phyloP scores from a whole-genome alignment of 2,888 invertebrate genomes.

The Microctonus brassicae region DNA sequence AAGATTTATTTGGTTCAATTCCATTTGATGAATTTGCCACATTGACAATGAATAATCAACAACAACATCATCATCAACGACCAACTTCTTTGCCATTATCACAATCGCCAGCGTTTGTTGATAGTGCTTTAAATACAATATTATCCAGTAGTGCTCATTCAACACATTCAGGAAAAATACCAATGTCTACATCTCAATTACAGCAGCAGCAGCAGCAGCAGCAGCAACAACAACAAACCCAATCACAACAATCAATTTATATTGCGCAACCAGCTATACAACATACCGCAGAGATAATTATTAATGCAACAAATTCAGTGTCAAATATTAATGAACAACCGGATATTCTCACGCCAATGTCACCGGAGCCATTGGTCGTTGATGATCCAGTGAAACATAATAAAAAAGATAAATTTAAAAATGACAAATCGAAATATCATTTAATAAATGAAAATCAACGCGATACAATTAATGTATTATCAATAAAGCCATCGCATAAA shows the following conservation, averaged over 20 bases:
- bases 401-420: conserved; percentile 67
- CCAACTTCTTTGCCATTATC: conserved; percentile 62
- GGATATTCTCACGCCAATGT: conserved; percentile 56
- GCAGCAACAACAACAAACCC: conserved; percentile 12
- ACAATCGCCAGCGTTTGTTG: conserved; percentile 58
- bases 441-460: conserved; percentile 70
- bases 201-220: conserved; percentile 33
- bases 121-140: conserved; percentile 51
- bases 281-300: conserved; percentile 52
- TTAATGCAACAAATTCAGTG: conserved; percentile 56
- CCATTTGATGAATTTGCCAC: conserved; percentile 65
- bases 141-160: conserved; percentile 49
- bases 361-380: conserved; percentile 60
- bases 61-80: conserved; percentile 44
- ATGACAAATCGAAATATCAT: conserved; percentile 71
- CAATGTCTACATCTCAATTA: conserved; percentile 29
- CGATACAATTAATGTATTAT: conserved; percentile 61
- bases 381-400: conserved; percentile 59
- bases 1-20: conserved; percentile 66
- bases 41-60: conserved; percentile 51
- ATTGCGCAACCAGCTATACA: conserved; percentile 48
- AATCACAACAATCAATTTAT: conserved; percentile 36
- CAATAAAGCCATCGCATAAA: conserved; percentile 58
- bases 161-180: conserved; percentile 39
- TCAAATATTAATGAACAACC: conserved; percentile 49